These are phyloP conservation scores for Galemys pyrenaicus DNA, from an alignment of 2,113 vertebrate species.

Conservation along the genomic window DNA sequence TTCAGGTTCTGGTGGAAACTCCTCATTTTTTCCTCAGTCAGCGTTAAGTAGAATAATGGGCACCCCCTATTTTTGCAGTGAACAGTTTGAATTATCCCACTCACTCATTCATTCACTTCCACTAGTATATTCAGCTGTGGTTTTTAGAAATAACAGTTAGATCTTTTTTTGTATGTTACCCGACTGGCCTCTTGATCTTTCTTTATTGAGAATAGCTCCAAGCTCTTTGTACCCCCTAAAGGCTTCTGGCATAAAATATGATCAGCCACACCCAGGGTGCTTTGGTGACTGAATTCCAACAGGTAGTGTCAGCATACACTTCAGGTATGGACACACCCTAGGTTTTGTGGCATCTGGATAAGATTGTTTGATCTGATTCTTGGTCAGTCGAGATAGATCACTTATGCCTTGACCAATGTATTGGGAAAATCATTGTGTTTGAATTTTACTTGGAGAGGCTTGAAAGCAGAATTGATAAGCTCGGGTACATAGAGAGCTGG, in stretches of 20 bases:
- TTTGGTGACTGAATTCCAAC: not conserved
- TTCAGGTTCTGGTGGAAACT: not conserved
- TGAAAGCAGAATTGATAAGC: not conserved
- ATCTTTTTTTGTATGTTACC: not conserved
- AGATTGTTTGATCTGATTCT: not conserved
- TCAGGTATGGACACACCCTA: not conserved
- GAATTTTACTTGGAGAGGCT: not conserved
- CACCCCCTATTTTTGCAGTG: not conserved
- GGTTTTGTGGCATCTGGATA: not conserved
- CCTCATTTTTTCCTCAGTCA: not conserved
- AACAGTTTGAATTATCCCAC: not conserved
- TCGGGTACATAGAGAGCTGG: not conserved
- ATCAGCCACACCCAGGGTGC: not conserved
- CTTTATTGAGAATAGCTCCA: not conserved
- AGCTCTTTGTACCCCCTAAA: not conserved
- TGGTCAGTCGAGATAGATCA: not conserved
- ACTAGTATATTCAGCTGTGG: not conserved
- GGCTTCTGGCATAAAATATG: not conserved
- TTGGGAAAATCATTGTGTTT: conserved; percentile 15
- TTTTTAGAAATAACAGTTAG: not conserved
- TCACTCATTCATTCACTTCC: not conserved
- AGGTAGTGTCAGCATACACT: not conserved
- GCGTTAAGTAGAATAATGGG: not conserved
- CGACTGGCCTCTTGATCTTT: not conserved
- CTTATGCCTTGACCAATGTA: not conserved